Percentiles rank a stretch among this genome's conserved stretches.
phyloP scores from a whole-genome alignment of 2,888 invertebrate species.

The Agonopterix arenella region DNA sequence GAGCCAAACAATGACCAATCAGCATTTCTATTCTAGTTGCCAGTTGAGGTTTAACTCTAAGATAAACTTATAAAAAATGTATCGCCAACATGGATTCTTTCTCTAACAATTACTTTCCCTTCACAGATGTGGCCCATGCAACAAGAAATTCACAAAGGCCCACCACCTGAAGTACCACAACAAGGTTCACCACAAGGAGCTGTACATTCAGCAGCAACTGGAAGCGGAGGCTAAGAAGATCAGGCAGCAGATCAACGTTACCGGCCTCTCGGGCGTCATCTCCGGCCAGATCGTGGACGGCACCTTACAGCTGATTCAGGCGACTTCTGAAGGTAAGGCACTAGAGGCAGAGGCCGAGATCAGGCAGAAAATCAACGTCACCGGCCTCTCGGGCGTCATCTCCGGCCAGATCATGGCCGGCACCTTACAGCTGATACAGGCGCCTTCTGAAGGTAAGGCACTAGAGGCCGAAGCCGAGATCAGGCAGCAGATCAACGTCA shows the following conservation, averaged over 20 bases:
- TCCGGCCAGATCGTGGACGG: constrained; percentile 65
- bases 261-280: constrained; percentile 51
- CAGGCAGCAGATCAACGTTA: constrained; percentile 58
- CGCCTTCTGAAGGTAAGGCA: constrained; percentile 41
- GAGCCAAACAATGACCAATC: too few relatives aligned
- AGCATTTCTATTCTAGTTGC: too few relatives aligned
- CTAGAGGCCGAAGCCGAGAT: constrained; percentile 64
- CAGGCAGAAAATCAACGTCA: constrained; percentile 56
- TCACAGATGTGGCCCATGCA: constrained; percentile 59
- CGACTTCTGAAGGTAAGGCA: constrained; percentile 40
- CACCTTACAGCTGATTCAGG: constrained; percentile 47
- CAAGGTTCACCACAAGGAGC: constrained; percentile 72
- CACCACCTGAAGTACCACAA: constrained; percentile 73
- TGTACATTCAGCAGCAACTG: constrained; percentile 63
- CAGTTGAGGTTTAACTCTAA: too few relatives aligned
- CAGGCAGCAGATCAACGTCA: constrained; percentile 56
- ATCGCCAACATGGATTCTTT: too few relatives aligned
- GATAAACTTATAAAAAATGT: too few relatives aligned
- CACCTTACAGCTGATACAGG: constrained; percentile 47
- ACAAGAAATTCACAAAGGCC: constrained; percentile 72
- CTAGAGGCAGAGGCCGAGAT: constrained; percentile 64
- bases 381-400: constrained; percentile 51
- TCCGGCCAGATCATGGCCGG: constrained; percentile 65
- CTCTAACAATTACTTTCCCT: neutral
- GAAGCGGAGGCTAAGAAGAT: constrained; percentile 66